These are phyloP conservation scores for Pelagia noctiluca DNA, from an alignment of 30 jellyfish, hydroid and myxozoan genomes.

Conservation along the genomic window DNA sequence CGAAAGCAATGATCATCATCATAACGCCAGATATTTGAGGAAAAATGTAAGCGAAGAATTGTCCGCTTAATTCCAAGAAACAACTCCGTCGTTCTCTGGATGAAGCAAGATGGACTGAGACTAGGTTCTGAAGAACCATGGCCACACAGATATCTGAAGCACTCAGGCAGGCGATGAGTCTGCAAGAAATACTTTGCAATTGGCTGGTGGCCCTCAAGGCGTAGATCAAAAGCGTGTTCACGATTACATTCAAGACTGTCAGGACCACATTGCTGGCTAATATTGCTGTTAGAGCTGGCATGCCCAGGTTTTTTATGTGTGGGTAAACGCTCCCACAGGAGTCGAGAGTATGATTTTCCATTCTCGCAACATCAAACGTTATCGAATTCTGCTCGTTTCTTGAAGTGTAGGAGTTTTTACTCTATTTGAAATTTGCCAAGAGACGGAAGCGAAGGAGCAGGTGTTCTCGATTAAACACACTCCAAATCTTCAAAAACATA, in stretches of 20 bases:
- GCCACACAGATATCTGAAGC: constrained; percentile 49
- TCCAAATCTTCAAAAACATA: too few relatives aligned
- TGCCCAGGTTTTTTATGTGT: too few relatives aligned
- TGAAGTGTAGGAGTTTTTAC: too few relatives aligned
- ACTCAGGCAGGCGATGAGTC: constrained; percentile 35
- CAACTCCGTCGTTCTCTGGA: constrained; percentile 31
- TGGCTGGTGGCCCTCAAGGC: constrained; percentile 42
- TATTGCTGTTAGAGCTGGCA: too few relatives aligned
- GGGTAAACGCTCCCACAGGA: too few relatives aligned
- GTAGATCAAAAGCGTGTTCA: constrained; percentile 9
- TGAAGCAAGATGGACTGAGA: constrained; percentile 29
- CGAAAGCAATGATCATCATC: constrained; percentile 47
- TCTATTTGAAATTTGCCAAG: too few relatives aligned
- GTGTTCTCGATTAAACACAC: too few relatives aligned
- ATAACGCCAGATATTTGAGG: constrained; percentile 58
- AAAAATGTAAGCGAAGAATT: constrained; percentile 39
- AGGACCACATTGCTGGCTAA: background rate
- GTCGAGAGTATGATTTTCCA: too few relatives aligned
- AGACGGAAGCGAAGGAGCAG: too few relatives aligned
- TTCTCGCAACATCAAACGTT: too few relatives aligned
- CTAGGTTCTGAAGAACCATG: constrained; percentile 37
- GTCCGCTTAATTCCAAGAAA: constrained; percentile 44
- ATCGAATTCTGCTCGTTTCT: too few relatives aligned
- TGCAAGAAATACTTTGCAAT: constrained; percentile 30
- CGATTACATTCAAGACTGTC: constrained; percentile 40